Evolutionary conservation across 2,888 invertebrate genomes (phyloP), one percentile per base, ranked within the genome.

Genomic region (Yponomeuta cagnagella): DNA sequence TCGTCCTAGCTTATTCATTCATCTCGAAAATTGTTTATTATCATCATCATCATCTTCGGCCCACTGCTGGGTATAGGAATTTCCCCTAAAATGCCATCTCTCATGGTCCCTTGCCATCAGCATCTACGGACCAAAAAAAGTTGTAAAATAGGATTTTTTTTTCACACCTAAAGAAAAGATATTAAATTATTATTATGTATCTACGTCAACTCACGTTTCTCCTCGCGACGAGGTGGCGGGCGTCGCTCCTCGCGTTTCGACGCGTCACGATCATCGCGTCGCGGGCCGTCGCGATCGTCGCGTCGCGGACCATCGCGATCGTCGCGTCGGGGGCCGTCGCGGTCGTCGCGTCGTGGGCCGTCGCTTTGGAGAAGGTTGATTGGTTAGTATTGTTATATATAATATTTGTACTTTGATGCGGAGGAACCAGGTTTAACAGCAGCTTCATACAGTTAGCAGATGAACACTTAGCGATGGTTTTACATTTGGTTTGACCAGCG

Each of bases 141-240:
- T 23, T 23, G 23, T 23, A 23, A 23, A 23, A 23, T 23, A 23
- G 0, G 23, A 0, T 0, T 23, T 23, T 23, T 23, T 23, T 23
- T 23, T 23, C 23, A 23, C 23, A 23, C 23, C 23, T 23, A 23
- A 23, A 23, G 23, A 23, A 23, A 23, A 23, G 23, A 23, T 23
- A 23, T 23, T 23, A 23, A 23, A 23, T 23, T 23, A 23, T 23
- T 23, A 23, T 23, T 15, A 58, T 15, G 15, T 15, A 58, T 15
- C 52, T 12, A 58, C 52, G 5, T 37, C 12, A 2, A 70, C 63
- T 70, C 64, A 92, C 91, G 88, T 82, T 91, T 92, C 1, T 93
- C 93, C 3, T 93, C 93, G 58, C 92, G 88, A 6, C 84, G 84
- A 72, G 86, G 86, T 72, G 85, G 89, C 70, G 84, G 82, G 48